These are phyloP conservation scores for Montipora foliosa DNA, from an alignment of 64 coral and sea anemone species.

Conservation along the genomic window DNA sequence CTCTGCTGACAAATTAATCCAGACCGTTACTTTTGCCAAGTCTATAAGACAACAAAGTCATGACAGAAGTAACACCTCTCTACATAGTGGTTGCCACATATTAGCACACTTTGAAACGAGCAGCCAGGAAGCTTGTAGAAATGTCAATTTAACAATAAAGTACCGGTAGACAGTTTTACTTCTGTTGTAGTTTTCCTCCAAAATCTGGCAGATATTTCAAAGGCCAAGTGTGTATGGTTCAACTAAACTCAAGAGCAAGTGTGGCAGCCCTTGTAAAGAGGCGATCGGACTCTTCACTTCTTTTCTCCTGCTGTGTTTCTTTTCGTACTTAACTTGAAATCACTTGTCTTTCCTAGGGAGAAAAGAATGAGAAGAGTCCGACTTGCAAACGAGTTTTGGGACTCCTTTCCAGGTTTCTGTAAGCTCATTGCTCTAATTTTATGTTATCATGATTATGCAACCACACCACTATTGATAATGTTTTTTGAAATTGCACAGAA, in stretches of 20 bases:
- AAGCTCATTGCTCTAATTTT: not conserved
- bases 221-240: slow-evolving; percentile 4
- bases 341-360: slow-evolving; percentile 58
- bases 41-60: not conserved
- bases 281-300: slow-evolving; percentile 54
- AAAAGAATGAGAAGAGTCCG: slow-evolving; percentile 59
- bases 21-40: slow-evolving; percentile 47
- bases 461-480: not conserved
- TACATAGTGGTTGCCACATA: slow-evolving; percentile 29
- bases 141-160: not conserved
- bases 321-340: slow-evolving; percentile 30
- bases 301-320: slow-evolving; percentile 38
- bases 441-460: not conserved
- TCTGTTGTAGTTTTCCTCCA: not conserved
- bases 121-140: not conserved
- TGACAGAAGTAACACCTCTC: slow-evolving; percentile 51
- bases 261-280: slow-evolving; percentile 53
- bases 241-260: slow-evolving; percentile 19
- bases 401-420: slow-evolving; percentile 51
- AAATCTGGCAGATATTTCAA: slow-evolving; percentile 48
- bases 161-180: not conserved
- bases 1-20: not conserved
- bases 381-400: slow-evolving; percentile 49
- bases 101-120: not conserved
- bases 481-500: too few relatives aligned